Conservation (phyloP, 2,797 vertebrate genomes). For the Labroides dimidiatus region DNA sequence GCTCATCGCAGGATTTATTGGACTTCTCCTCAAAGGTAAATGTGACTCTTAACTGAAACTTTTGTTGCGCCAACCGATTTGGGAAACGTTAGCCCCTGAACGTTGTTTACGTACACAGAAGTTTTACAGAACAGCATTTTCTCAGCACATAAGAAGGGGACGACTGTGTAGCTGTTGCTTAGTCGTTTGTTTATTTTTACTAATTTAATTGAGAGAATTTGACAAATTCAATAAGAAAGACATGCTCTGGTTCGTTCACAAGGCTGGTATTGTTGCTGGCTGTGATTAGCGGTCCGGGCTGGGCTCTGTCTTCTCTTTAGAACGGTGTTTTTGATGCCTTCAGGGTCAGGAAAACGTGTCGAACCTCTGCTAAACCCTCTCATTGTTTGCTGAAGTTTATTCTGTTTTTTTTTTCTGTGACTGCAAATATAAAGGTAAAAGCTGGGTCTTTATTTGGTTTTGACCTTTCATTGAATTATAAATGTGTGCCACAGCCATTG, state of each 20-base stretch:
- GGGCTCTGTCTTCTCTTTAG: not conserved
- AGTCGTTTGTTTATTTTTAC: constrained; percentile 16
- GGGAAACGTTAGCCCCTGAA: too few relatives aligned
- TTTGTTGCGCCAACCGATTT: too few relatives aligned
- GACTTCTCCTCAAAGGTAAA: constrained; percentile 38
- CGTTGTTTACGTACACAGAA: not conserved
- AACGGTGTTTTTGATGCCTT: not conserved
- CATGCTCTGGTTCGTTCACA: constrained; percentile 33
- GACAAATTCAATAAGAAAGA: constrained; percentile 19
- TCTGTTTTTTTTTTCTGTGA: too few relatives aligned
- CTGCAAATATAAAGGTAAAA: not conserved
- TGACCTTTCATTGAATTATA: not conserved
- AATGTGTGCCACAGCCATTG: rapidly evolving
- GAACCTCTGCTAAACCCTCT: not conserved
- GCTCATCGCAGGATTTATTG: not conserved
- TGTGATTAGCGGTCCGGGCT: constrained; percentile 44
- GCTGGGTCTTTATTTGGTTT: not conserved
- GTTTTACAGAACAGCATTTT: not conserved
- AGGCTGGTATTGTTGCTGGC: constrained; percentile 51
- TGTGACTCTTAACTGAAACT: too few relatives aligned
- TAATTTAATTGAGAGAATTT: not conserved
- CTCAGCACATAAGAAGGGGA: not conserved
- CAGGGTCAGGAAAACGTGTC: not conserved
- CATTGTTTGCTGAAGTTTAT: not conserved
- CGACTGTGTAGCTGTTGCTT: not conserved